Evolutionary conservation across 2,113 vertebrate species (phyloP).

Genomic region (Argyrosomus japonicus): DNA sequence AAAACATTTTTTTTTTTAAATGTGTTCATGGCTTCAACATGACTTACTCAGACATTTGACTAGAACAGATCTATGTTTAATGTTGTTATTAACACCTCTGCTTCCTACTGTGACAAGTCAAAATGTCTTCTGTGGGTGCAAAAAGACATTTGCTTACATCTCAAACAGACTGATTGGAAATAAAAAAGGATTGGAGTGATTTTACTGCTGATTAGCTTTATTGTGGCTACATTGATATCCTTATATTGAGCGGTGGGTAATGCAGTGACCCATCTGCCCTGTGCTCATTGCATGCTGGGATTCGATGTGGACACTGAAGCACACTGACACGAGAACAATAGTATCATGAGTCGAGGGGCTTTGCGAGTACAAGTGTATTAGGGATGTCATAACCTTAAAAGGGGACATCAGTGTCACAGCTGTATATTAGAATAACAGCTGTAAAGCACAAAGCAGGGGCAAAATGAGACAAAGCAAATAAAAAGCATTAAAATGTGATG

Average conservation of each 20-base stretch:
- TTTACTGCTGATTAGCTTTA: conserved; percentile 1
- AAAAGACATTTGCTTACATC: neutral
- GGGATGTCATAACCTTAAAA: conserved; percentile 6
- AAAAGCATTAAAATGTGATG: neutral
- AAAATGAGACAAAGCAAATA: neutral
- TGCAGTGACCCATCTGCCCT: neutral
- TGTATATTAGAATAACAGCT: neutral
- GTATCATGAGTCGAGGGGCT: neutral
- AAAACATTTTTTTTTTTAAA: no score
- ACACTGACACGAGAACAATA: conserved; percentile 10
- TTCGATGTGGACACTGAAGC: neutral
- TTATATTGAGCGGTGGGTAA: neutral
- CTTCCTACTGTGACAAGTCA: neutral
- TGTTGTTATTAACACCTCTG: neutral
- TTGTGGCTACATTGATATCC: neutral
- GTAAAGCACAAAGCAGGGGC: neutral
- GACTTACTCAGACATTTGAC: neutral
- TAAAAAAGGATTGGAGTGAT: neutral
- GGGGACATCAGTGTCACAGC: neutral
- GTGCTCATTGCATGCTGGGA: conserved; percentile 5
- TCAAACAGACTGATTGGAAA: neutral
- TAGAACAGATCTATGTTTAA: neutral
- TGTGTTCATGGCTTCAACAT: no score
- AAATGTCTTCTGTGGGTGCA: neutral
- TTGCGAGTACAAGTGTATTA: neutral